Evolutionary conservation across 53 echinoderm and acorn worm genomes (phyloP), one percentile per base, ranked within the genome.

Genomic region (Antedon mediterranea): DNA sequence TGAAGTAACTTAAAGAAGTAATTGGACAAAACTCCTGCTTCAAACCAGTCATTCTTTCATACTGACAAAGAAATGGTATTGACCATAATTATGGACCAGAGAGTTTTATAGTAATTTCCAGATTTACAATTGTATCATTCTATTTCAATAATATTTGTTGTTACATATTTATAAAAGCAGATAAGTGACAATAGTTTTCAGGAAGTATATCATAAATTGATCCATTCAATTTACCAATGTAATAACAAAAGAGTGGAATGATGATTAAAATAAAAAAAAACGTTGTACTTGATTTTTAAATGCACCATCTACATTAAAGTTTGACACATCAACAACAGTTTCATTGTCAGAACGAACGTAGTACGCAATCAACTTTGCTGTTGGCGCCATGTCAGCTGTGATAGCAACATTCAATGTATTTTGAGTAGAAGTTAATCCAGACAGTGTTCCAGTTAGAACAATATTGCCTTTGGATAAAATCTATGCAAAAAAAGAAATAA

Each of bases 401-500:
- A 91, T 78, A 0, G 26, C 34, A 27, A 85, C 34, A 3, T 29
- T n/a, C 5, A 84, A 30, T 29, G 71, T 76, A 75, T 80, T 72
- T 29, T 11, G 43, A 27, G 78, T 57, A 0, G 74, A 72, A 7
- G 85, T 72, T 6, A 79, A 75, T 30, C 76, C 82, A 13, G 28
- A 43, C 15, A 93, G 31, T 0, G 87, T 79, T 30, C 80, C 71
- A 0, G 81, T 11, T 0, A 78, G 71, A 11, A 89, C 72, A 72
- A 95, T 89, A 78, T 82, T 89, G 28, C 97, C 92, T 71, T 82
- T 83, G 31, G 97, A 85, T 13, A 95, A 43, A 27, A 95, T 75
- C 97, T 95, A 43, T 4, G 28, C 4, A 44, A n/a, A 14, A 74
- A 29, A 37, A 37, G n/a, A n/a, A n/a, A n/a, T n/a, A n/a, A n/a